A percentile compares a stretch with the other conserved stretches of the same genome.
Evolutionary conservation across 2,888 invertebrate genomes (phyloP).

Genomic region (Platycnemis pennipes): DNA sequence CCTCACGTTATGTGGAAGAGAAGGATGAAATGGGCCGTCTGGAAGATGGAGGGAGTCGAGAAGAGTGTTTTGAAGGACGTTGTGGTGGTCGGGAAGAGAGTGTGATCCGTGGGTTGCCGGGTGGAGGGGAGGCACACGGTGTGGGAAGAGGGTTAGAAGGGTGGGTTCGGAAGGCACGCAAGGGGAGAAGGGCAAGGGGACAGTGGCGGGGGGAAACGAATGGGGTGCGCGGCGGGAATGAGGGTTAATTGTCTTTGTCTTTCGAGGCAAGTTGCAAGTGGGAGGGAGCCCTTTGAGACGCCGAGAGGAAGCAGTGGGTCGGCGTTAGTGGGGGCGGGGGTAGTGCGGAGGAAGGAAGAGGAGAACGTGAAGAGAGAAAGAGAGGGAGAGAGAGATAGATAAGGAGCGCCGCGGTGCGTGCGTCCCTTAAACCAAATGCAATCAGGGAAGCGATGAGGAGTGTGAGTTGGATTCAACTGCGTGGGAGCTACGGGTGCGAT

Average conservation of each 20-base stretch:
- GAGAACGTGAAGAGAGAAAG: background rate
- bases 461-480: too few relatives aligned
- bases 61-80: slow-evolving; percentile 11
- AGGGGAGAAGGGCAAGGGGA: too few relatives aligned
- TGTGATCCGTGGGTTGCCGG: background rate
- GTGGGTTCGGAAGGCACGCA: too few relatives aligned
- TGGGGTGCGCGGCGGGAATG: background rate
- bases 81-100: background rate
- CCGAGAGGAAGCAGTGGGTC: background rate
- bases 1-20: background rate
- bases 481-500: too few relatives aligned
- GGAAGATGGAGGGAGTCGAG: background rate
- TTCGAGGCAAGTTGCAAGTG: background rate
- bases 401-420: background rate
- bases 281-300: slow-evolving; percentile 32
- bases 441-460: too few relatives aligned
- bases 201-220: background rate
- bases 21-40: background rate
- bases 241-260: slow-evolving; percentile 51
- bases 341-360: background rate
- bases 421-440: background rate
- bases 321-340: background rate
- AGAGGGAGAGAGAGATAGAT: background rate
- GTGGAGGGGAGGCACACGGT: background rate
- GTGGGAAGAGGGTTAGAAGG: background rate